Evolutionary conservation across 1,140 invertebrate genomes (phyloP).

Genomic region (Hestina assimilis): DNA sequence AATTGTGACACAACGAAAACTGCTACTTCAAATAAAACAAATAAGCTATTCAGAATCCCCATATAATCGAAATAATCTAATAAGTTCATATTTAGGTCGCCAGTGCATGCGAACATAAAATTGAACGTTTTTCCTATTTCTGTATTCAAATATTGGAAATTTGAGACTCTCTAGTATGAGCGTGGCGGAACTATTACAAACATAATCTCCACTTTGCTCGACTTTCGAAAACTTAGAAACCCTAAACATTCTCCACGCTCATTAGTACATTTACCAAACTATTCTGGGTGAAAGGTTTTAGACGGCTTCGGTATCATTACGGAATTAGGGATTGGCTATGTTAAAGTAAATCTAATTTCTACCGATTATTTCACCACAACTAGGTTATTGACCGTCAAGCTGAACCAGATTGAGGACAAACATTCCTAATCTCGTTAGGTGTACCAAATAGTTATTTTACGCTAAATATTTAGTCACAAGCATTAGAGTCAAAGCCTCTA

Average conservation of each 20-base stretch:
- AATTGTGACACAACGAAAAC: too few species aligned
- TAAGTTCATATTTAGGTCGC: too few species aligned
- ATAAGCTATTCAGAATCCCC: too few species aligned
- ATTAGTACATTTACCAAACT: neutral
- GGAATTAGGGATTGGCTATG: constrained; percentile 12
- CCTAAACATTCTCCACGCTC: neutral
- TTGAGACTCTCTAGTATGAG: too few species aligned
- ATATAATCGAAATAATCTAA: too few species aligned
- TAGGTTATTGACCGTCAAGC: constrained; percentile 1
- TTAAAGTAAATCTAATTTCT: constrained; percentile 15
- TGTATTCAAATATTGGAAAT: neutral
- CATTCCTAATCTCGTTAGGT: neutral
- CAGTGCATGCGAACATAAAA: too few species aligned
- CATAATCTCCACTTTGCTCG: neutral
- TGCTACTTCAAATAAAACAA: too few species aligned
- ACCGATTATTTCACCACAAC: constrained; percentile 3
- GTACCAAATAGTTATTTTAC: neutral
- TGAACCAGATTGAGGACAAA: neutral
- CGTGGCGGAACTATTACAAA: neutral
- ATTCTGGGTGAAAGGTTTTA: neutral
- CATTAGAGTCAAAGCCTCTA: neutral
- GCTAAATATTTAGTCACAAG: neutral
- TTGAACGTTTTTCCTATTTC: neutral
- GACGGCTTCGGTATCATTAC: constrained; percentile 12
- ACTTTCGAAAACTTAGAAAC: neutral